These are phyloP conservation scores for Carassius gibelio DNA, from an alignment of 2,113 vertebrate genomes.

Conservation along the genomic window DNA sequence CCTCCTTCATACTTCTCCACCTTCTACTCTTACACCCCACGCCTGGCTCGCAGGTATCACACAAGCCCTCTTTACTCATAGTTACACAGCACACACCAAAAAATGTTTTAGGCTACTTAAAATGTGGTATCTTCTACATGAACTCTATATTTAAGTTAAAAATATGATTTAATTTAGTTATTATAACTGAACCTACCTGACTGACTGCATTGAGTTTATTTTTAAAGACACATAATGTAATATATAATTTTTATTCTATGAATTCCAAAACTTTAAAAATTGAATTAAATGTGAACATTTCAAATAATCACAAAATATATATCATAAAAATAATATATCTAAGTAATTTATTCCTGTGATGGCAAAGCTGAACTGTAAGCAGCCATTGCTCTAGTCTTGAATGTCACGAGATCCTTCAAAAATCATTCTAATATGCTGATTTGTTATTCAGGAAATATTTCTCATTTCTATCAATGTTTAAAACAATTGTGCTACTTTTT, in stretches of 20 bases:
- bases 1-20: constrained; percentile 85
- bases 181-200: background rate
- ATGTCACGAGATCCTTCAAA: background rate
- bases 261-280: background rate
- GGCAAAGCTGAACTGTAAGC: background rate
- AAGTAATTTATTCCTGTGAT: background rate
- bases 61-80: background rate
- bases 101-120: background rate
- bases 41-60: constrained; percentile 74
- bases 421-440: background rate
- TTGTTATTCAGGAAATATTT: background rate
- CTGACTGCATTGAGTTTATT: background rate
- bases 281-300: background rate
- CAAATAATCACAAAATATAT: background rate
- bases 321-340: too few species aligned
- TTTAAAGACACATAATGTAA: background rate
- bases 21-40: constrained; percentile 75
- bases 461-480: background rate
- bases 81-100: background rate
- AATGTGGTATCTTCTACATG: background rate
- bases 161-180: background rate
- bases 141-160: background rate
- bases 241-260: background rate
- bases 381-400: background rate
- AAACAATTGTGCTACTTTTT: background rate